These are phyloP conservation scores for Meganola albula DNA, from an alignment of 2,888 invertebrate species.

Conservation along the genomic window DNA sequence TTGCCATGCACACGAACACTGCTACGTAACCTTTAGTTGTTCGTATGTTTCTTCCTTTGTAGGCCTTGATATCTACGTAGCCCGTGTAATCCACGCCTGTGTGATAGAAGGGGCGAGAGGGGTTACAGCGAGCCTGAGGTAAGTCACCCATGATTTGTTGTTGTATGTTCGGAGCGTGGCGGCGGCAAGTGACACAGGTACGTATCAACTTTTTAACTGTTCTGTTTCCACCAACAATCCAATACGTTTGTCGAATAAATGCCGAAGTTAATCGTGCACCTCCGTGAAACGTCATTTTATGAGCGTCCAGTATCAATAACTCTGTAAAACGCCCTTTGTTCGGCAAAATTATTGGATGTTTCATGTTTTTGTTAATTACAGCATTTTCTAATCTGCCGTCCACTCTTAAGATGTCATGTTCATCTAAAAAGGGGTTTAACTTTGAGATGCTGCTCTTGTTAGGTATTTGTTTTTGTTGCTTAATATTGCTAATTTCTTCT, in stretches of 20 bases:
- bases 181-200: background rate
- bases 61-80: background rate
- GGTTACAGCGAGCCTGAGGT: background rate
- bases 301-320: constrained; percentile 7
- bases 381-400: too few relatives aligned
- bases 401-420: too few relatives aligned
- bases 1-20: background rate
- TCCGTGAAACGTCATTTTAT: constrained; percentile 8
- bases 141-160: constrained; percentile 2
- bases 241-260: constrained; percentile 5
- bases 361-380: background rate
- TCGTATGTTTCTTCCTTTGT: background rate
- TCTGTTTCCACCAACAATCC: constrained; percentile 5
- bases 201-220: background rate
- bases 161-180: background rate
- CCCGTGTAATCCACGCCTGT: constrained; percentile 3
- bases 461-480: too few relatives aligned
- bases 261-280: constrained; percentile 8
- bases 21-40: constrained; percentile 3
- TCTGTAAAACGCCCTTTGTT: background rate
- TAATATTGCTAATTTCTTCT: too few relatives aligned
- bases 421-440: too few relatives aligned
- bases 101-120: background rate
- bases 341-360: constrained; percentile 2
- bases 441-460: too few relatives aligned